Conservation (phyloP, 2,113 vertebrate species). For the Ophthalmolycus amberensis region DNA sequence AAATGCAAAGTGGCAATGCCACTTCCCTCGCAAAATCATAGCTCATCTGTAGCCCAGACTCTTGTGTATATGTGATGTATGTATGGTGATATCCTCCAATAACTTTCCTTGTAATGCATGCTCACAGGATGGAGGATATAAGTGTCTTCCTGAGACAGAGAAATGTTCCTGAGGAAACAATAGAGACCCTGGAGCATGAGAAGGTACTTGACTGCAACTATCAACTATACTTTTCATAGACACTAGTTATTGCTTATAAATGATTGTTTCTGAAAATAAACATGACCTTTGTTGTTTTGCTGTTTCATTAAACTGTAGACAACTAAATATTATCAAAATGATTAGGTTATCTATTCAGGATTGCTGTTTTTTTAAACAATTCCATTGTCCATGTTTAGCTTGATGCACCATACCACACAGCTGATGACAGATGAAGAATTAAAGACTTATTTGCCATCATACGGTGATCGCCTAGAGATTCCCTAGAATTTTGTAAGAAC, state of each 20-base stretch:
- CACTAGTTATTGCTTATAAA: background rate
- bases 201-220: background rate
- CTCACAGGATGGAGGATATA: background rate
- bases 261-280: too few species aligned
- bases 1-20: too few species aligned
- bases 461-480: too few species aligned
- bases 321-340: too few species aligned
- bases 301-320: too few species aligned
- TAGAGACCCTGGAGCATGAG: background rate
- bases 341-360: background rate
- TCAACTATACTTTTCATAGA: background rate
- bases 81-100: too few species aligned
- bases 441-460: too few species aligned
- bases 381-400: background rate
- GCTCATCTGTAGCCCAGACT: too few species aligned
- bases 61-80: too few species aligned
- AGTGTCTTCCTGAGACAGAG: background rate
- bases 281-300: too few species aligned
- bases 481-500: background rate
- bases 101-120: background rate
- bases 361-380: background rate
- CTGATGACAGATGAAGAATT: background rate
- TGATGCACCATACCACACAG: background rate
- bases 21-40: too few species aligned
- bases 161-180: conserved; percentile 5